Conservation (phyloP, 37 sponge, comb jelly and placozoan species). For the Ephydatia muelleri region DNA sequence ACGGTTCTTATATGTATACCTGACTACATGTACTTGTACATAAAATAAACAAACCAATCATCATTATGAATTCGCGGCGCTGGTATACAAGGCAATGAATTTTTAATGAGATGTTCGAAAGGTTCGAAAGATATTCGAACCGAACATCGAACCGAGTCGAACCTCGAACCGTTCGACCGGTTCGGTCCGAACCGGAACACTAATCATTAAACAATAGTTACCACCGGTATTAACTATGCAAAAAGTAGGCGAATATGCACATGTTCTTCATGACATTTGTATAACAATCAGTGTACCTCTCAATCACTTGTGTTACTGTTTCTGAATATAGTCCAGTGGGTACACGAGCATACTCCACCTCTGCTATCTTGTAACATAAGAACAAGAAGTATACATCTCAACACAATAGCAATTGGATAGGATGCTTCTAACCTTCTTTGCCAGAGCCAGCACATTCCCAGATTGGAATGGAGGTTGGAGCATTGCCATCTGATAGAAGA, state of each 20-base stretch:
- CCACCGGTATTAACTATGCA: too few species aligned
- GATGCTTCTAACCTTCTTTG: constrained; percentile 72
- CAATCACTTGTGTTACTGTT: constrained; percentile 21
- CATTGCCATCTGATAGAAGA: constrained; percentile 92
- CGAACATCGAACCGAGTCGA: too few species aligned
- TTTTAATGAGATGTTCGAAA: too few species aligned
- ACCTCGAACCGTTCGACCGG: too few species aligned
- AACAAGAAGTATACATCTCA: background rate
- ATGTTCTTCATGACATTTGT: background rate
- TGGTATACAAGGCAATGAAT: too few species aligned
- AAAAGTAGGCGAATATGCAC: constrained; percentile 11
- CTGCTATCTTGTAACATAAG: constrained; percentile 37
- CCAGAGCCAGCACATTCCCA: constrained; percentile 74
- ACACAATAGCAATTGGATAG: background rate
- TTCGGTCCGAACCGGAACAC: too few species aligned
- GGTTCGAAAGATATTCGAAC: too few species aligned
- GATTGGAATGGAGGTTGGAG: constrained; percentile 73
- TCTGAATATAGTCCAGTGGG: constrained; percentile 28
- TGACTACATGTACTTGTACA: constrained; percentile 12
- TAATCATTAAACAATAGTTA: too few species aligned
- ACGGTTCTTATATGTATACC: too few species aligned
- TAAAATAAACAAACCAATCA: too few species aligned
- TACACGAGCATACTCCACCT: constrained; percentile 48
- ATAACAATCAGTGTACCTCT: background rate
- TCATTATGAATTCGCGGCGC: too few species aligned